Conservation (phyloP, 1,140 invertebrate species). For the Eurosta solidaginis region DNA sequence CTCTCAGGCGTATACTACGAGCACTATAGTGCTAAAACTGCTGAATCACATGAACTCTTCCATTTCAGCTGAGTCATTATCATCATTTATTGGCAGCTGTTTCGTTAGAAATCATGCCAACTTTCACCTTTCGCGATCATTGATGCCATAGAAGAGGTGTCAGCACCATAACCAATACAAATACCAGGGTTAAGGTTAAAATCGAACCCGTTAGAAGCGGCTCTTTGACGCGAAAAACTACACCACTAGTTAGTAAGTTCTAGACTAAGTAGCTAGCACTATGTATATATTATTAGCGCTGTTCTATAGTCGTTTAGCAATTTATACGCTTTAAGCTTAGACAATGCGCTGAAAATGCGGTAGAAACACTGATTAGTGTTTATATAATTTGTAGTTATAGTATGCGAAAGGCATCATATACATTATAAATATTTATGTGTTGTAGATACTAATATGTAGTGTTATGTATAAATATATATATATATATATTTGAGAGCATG, state of each 20-base stretch:
- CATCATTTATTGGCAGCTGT: neutral
- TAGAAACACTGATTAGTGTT: constrained; percentile 15
- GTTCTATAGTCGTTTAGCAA: neutral
- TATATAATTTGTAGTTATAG: constrained; percentile 16
- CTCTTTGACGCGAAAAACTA: neutral
- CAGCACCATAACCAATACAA: no score
- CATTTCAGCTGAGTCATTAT: no score
- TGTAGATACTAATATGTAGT: neutral
- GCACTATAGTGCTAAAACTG: no score
- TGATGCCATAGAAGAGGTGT: no score
- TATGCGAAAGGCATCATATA: neutral
- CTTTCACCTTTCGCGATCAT: no score
- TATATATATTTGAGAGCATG: neutral
- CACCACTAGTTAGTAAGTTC: neutral
- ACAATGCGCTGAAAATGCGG: constrained; percentile 12
- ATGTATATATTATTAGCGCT: neutral
- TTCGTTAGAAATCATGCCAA: neutral
- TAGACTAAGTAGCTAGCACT: neutral
- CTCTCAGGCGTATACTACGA: no score
- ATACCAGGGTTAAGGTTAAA: no score
- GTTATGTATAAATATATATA: neutral
- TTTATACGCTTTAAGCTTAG: no score
- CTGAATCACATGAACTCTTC: no score
- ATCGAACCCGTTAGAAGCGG: no score
- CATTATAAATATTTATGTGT: neutral